Percentiles rank a stretch among this genome's conserved stretches.
Conservation (phyloP, 2,113 vertebrate genomes). For the Corythornis cristatus region DNA sequence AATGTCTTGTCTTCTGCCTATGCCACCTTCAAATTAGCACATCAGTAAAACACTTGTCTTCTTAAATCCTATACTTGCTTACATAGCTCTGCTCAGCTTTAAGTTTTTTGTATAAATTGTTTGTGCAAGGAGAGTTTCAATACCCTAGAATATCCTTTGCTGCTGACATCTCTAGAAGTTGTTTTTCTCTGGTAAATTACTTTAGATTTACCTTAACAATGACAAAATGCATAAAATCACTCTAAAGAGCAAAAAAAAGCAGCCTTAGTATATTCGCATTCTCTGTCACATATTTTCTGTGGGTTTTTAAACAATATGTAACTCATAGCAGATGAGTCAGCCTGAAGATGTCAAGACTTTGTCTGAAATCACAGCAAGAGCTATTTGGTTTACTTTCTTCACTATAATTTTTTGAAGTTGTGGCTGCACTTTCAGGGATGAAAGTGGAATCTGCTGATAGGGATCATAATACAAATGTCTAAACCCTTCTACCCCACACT, state of each 20-base stretch:
- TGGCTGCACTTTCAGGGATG: neutral
- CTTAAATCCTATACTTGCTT: slow-evolving; percentile 31
- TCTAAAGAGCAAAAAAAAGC: neutral
- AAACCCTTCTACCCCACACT: neutral
- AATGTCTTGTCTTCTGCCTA: slow-evolving; percentile 25
- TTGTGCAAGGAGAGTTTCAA: neutral
- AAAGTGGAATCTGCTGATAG: neutral
- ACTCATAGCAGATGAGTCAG: neutral
- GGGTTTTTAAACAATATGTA: neutral
- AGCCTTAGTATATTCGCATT: neutral
- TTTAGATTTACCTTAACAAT: neutral
- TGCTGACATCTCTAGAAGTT: neutral
- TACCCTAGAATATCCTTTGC: neutral
- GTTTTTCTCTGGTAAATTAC: neutral
- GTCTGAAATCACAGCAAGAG: neutral
- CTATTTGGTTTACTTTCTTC: neutral
- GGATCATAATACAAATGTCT: neutral
- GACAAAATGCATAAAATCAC: neutral
- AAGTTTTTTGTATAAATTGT: slow-evolving; percentile 21
- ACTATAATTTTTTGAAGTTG: neutral
- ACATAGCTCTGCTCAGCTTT: neutral
- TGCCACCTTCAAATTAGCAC: slow-evolving; percentile 26
- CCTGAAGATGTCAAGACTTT: neutral
- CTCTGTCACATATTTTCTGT: neutral
- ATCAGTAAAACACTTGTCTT: slow-evolving; percentile 51